Conservation (phyloP, 2,113 vertebrate genomes). For the Synchiropus splendidus region DNA sequence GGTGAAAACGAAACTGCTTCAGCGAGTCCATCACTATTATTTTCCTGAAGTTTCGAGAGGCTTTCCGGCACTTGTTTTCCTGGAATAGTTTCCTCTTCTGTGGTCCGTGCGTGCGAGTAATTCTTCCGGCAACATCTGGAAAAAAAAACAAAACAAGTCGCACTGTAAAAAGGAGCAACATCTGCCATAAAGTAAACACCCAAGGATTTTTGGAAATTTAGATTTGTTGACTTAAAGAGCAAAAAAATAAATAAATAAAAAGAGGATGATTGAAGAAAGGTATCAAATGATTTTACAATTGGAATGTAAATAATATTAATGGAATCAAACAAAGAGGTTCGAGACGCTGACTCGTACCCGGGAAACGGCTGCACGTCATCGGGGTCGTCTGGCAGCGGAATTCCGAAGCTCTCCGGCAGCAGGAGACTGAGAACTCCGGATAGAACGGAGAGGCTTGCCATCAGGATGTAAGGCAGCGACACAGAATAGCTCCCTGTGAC, state of each 20-base stretch:
- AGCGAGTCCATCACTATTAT: background rate
- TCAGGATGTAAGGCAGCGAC: slow-evolving; percentile 79
- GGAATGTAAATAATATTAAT: background rate
- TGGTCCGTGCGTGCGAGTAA: background rate
- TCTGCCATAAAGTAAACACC: background rate
- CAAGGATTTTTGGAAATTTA: background rate
- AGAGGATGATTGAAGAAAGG: background rate
- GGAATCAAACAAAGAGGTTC: background rate
- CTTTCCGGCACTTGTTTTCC: slow-evolving; percentile 5
- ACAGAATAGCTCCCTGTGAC: slow-evolving; percentile 72
- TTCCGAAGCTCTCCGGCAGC: slow-evolving; percentile 78
- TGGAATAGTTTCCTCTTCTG: slow-evolving; percentile 13
- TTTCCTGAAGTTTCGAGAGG: background rate
- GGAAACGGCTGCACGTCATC: slow-evolving; percentile 77
- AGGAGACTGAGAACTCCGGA: slow-evolving; percentile 81
- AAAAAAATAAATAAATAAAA: background rate
- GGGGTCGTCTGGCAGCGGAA: slow-evolving; percentile 77
- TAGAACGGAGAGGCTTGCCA: slow-evolving; percentile 76
- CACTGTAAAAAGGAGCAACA: background rate
- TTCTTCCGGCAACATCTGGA: slow-evolving; percentile 42
- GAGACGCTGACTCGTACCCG: slow-evolving; percentile 63
- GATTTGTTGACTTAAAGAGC: background rate
- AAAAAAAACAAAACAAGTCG: background rate
- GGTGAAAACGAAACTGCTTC: too few relatives aligned
- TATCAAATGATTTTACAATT: background rate